These are phyloP conservation scores for Echinometra lucunter DNA, from an alignment of 53 echinoderm and acorn worm species.

Conservation along the genomic window DNA sequence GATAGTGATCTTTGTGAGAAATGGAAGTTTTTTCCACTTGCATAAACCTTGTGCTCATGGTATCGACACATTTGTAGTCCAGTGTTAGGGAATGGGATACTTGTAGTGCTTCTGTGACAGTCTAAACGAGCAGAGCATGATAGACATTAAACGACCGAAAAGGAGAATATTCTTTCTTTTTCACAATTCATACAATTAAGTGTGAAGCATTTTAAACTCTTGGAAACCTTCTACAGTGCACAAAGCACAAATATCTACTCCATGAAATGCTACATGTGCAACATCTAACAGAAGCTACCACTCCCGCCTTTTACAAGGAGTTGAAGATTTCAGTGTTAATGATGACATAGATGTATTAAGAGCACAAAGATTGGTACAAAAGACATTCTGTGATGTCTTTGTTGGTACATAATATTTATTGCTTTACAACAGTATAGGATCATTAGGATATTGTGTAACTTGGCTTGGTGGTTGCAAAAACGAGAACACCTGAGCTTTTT, in stretches of 20 bases:
- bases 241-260: not conserved
- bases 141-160: not conserved
- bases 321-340: too few relatives aligned
- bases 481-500: too few relatives aligned
- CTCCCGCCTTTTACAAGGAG: too few relatives aligned
- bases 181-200: not conserved
- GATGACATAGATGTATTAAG: too few relatives aligned
- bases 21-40: not conserved
- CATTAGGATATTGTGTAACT: too few relatives aligned
- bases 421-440: too few relatives aligned
- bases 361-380: too few relatives aligned
- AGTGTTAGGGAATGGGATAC: not conserved
- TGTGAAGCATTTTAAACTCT: not conserved
- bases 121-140: not conserved
- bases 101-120: not conserved
- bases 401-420: too few relatives aligned
- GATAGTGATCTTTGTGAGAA: not conserved
- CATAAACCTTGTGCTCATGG: not conserved
- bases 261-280: too few relatives aligned
- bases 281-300: too few relatives aligned
- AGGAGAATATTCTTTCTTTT: not conserved
- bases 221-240: not conserved
- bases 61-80: not conserved
- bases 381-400: too few relatives aligned
- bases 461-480: too few relatives aligned